Percentiles rank a stretch among this genome's conserved stretches.
These are phyloP conservation scores for Pandemis heparana DNA, from an alignment of 2,888 invertebrate genomes.

Conservation along the genomic window DNA sequence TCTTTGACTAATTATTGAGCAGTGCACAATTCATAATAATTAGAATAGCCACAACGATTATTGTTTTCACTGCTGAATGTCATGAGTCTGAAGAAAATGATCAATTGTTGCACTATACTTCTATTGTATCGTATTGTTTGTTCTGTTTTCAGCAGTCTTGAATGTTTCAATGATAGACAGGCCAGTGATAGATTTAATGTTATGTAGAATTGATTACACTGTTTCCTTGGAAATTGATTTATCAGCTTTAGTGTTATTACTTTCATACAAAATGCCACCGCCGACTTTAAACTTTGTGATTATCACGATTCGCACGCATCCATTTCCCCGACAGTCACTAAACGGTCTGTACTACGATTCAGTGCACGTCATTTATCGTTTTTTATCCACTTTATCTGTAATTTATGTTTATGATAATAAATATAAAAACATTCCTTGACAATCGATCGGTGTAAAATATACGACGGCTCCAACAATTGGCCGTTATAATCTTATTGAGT, in stretches of 20 bases:
- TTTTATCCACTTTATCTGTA: slow-evolving; percentile 32
- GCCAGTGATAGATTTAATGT: no score
- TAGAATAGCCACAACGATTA: no score
- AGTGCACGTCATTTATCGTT: slow-evolving; percentile 19
- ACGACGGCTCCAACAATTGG: slow-evolving; percentile 21
- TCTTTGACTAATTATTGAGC: no score
- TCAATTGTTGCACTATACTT: no score
- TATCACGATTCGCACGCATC: slow-evolving; percentile 10
- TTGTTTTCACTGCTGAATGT: no score
- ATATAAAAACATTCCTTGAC: slow-evolving; percentile 15
- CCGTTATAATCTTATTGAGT: slow-evolving; percentile 15
- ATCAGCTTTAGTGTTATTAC: background rate
- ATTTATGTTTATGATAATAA: slow-evolving; percentile 38
- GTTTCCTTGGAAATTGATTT: background rate
- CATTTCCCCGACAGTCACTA: background rate
- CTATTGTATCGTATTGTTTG: no score
- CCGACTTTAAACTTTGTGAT: background rate
- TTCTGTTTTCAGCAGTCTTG: no score
- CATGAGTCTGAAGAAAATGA: no score
- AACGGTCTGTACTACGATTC: slow-evolving; percentile 3
- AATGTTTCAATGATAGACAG: no score
- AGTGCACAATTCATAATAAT: no score
- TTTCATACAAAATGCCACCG: slow-evolving; percentile 3
- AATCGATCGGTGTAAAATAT: slow-evolving; percentile 1
- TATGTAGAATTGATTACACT: background rate